Evolutionary conservation across 2,797 vertebrate species (phyloP), one percentile per base, ranked within the genome.

Genomic region (Lutjanus argentimaculatus): DNA sequence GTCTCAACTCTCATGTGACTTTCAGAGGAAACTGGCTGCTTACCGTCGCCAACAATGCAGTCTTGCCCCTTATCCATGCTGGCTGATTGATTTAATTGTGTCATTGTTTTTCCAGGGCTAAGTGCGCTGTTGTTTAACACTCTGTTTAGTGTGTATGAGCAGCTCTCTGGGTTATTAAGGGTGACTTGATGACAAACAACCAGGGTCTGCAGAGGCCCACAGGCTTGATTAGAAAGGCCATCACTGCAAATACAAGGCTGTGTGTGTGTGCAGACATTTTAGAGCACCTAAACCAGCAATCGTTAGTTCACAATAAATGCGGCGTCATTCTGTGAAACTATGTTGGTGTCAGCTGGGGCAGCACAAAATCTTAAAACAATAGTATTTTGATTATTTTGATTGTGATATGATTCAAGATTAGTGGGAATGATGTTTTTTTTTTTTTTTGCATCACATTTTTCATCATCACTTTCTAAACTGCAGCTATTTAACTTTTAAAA

Each of bases 1-100:
- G 48, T 72, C 79, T 83, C 79, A 67, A 72, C 74, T 85, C 85
- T 89, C 82, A 15, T 70, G 88, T 83, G 91, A 89, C 82, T 81
- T 88, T 86, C 63, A 21, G 67, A 79, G 88, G 17, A 75, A 85
- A 86, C 62, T 15, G 82, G 40, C 83, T 77, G 79, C 84, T 85
- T 67, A 75, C 40, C 57, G 73, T 80, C 68, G 40, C 53, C 43
- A 87, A 84, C 88, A 78, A 80, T 77, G 77, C 70, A 65, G 81
- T 62, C 66, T 48, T 61, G 83, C 80, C 80, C 82, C 85, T 90
- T 83, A 84, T 89, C 86, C 89, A 87, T n/a, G 82, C 80, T 51
- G 87, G 61, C 83, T 91, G 91, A 93, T 88, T 94, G 91, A 93
- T 91, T 94, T 93, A 89, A 94, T 91, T 91, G 91, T 93, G 89